A percentile compares a stretch with the other conserved stretches of the same genome.
phyloP scores from a whole-genome alignment of 2,797 vertebrate species.

The Dallia pectoralis region DNA sequence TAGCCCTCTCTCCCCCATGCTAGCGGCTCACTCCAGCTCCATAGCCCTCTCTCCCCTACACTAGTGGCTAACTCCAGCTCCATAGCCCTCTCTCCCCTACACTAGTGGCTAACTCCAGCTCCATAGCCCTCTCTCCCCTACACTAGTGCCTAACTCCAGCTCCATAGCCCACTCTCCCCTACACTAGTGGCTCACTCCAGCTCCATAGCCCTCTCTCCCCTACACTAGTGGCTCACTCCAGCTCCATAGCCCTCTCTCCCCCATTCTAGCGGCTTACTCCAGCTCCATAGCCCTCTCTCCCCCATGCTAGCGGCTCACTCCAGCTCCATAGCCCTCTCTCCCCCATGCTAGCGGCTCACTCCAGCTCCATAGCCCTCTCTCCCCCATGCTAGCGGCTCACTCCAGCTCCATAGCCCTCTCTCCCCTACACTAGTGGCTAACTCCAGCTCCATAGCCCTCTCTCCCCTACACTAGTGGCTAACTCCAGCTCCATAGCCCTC shows the following conservation, averaged over 20 bases:
- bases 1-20: neutral
- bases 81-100: neutral
- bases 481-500: neutral
- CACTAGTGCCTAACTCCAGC: neutral
- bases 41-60: neutral
- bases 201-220: neutral
- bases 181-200: no score
- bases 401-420: neutral
- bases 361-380: neutral
- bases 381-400: neutral
- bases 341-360: no score
- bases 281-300: neutral
- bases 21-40: no score
- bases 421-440: neutral
- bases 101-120: neutral
- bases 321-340: neutral
- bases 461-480: neutral
- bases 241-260: neutral
- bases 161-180: neutral
- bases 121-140: neutral
- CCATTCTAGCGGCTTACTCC: neutral
- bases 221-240: no score
- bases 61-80: no score
- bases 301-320: neutral
- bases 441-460: neutral